Evolutionary conservation across 2,888 invertebrate species (phyloP).

Genomic region (Sarcophaga subvicina): DNA sequence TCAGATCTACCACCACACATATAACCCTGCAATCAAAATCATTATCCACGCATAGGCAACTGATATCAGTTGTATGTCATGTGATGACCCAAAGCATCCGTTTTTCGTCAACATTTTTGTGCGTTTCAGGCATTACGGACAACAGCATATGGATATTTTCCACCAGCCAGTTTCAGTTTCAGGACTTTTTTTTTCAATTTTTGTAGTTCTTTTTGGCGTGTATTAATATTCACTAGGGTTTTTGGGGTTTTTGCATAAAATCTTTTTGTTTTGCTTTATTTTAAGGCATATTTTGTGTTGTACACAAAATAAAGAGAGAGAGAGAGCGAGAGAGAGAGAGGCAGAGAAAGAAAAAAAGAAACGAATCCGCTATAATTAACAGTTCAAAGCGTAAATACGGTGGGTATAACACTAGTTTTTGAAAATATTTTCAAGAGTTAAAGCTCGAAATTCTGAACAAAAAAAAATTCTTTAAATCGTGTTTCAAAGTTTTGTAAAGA

Average conservation of each 20-base stretch:
- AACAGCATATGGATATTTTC: background rate
- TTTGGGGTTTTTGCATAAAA: background rate
- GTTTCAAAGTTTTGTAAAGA: too few relatives aligned
- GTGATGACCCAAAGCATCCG: constrained; percentile 14
- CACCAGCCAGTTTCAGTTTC: background rate
- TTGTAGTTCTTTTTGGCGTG: background rate
- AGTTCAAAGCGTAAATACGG: background rate
- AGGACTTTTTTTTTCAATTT: too few relatives aligned
- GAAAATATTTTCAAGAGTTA: too few relatives aligned
- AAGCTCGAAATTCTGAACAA: too few relatives aligned
- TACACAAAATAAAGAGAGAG: background rate
- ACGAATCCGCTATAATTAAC: background rate
- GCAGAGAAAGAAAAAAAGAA: background rate
- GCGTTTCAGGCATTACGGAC: background rate
- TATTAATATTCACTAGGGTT: constrained; percentile 21
- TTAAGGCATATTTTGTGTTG: constrained; percentile 9
- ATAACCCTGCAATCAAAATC: constrained; percentile 2
- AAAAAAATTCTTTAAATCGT: background rate
- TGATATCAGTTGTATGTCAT: constrained; percentile 28
- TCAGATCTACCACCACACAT: background rate
- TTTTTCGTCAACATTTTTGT: constrained; percentile 23
- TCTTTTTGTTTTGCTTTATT: background rate
- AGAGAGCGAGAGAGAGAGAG: background rate
- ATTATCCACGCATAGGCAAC: background rate
- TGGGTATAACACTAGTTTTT: background rate